These are phyloP conservation scores for Cynopterus brachyotis DNA, from an alignment of 2,113 vertebrate species.

Conservation along the genomic window DNA sequence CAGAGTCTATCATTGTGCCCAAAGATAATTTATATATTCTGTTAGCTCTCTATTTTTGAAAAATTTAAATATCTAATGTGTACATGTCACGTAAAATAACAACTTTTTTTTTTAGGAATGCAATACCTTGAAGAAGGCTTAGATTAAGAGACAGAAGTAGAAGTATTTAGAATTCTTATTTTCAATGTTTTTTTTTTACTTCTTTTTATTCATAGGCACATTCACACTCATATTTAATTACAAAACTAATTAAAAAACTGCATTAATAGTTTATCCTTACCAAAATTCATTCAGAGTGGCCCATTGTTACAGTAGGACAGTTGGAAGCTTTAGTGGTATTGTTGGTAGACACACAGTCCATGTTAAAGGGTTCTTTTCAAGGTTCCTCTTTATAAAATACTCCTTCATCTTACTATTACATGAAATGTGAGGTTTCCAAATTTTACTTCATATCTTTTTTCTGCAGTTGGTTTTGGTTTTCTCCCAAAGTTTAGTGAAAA, in stretches of 20 bases:
- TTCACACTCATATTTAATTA: neutral
- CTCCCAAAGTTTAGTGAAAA: neutral
- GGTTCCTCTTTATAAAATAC: neutral
- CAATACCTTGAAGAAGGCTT: neutral
- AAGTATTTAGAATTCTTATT: slow-evolving; percentile 6
- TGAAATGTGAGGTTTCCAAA: neutral
- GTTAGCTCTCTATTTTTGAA: neutral
- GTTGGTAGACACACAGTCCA: neutral
- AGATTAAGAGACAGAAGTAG: neutral
- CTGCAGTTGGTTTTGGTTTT: neutral
- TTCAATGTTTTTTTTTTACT: neutral
- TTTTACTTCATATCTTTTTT: neutral
- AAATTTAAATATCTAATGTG: neutral
- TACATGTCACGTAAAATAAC: neutral
- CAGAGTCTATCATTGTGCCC: neutral
- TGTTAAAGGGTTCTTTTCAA: neutral
- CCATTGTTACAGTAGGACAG: neutral
- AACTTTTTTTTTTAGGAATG: neutral
- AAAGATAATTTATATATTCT: neutral
- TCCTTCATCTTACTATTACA: neutral
- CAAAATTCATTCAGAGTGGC: neutral
- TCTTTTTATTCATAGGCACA: neutral
- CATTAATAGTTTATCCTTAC: neutral
- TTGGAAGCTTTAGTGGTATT: neutral
- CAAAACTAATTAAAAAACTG: neutral